phyloP scores from a whole-genome alignment of 2,797 vertebrate species.

The Trachops cirrhosus region DNA sequence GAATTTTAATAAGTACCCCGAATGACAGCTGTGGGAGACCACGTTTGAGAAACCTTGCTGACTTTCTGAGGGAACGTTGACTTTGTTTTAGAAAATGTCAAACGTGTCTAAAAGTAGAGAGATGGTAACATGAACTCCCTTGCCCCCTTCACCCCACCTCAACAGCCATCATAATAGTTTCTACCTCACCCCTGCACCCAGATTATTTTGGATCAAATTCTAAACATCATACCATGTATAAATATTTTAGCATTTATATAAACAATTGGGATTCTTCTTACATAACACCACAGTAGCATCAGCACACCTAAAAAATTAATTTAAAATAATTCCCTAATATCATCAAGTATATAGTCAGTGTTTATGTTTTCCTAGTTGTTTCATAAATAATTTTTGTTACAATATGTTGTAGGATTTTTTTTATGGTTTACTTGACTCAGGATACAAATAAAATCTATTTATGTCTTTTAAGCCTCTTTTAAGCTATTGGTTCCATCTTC shows the following conservation, averaged over 20 bases:
- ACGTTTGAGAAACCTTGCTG: neutral
- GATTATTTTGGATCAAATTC: neutral
- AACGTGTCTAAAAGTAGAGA: neutral
- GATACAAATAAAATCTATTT: neutral
- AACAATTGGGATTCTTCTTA: neutral
- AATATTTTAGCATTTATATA: neutral
- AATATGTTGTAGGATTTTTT: neutral
- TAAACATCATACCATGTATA: neutral
- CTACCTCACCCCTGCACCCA: neutral
- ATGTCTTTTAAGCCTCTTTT: neutral
- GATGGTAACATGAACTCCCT: neutral
- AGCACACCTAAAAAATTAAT: neutral
- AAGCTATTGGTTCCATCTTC: neutral
- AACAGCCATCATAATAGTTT: accelerated
- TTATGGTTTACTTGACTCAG: neutral
- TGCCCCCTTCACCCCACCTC: neutral
- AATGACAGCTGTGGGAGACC: neutral
- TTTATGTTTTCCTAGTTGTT: neutral
- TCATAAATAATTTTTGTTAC: neutral
- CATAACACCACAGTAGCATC: neutral
- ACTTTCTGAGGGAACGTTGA: neutral
- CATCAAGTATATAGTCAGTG: neutral
- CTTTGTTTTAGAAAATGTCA: neutral
- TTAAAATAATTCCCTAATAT: neutral
- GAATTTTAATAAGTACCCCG: neutral